Evolutionary conservation across 2,113 vertebrate genomes (phyloP), one percentile per base, ranked within the genome.

Genomic region (Capra hircus): DNA sequence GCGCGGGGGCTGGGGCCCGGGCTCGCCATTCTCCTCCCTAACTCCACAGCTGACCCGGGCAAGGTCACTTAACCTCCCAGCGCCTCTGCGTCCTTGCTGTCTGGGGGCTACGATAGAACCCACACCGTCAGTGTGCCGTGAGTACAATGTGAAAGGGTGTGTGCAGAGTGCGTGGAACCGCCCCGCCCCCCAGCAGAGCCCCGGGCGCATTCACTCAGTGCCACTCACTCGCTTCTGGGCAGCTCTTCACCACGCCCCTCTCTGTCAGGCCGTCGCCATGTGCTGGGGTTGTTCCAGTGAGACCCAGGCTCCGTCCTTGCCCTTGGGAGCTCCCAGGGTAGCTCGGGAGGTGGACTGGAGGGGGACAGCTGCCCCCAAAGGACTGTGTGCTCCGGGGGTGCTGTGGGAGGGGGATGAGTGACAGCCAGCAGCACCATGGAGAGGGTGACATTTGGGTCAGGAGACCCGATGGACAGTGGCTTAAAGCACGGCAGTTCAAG

Each of bases 31-130:
- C 10, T 67, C 14, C 81, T 40, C 1, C 5, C 43, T 21, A 0
- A 6, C 21, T 0, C 19, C 0, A 1, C 12, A 48, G 1, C 6
- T 0, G 60, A 87, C 19, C 14, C 0, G 36, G 82, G 40, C 52
- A 89, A 40, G 55, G 78, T 43, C 60, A 0, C 5, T 16, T 13
- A 4, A 5, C 57, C 8, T 92, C 23, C 19, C 0, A 2, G 33
- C 1, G 23, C 57, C 45, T 45, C 16, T 55, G 5, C 45, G 59
- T 78, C 36, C 62, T 64, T 0, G 1, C 15, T 0, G 11, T 55
- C 1, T 0, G 71, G 16, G 14, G 30, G 6, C 21, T 36, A 7
- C 7, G 5, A 1, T 3, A 82, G 52, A 82, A 30, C 6, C 52
- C n/a, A 1, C 17, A 0, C 30, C 3, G 2, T 15, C 8, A 13